Base-by-base conservation (phyloP, 2,113 vertebrate genomes). In the Xiphophorus couchianus region DNA sequence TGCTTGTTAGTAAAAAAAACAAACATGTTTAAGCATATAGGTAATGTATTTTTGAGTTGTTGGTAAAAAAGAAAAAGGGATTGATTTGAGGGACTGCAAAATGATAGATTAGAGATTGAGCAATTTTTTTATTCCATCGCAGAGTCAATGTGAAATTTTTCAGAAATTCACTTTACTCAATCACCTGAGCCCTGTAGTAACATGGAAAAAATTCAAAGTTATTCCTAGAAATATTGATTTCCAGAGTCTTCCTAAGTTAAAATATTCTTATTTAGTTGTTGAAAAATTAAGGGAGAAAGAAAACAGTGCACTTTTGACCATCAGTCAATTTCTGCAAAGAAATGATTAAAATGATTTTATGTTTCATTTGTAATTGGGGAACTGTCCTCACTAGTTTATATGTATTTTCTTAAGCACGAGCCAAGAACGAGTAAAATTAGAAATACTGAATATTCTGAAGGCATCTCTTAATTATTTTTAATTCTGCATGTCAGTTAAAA, bases 41-140 rank as follows among this genome's bases (percentile, higher is more conserved):
- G 73, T 63, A 51, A 77, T 74, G 65, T 7, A 25, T 71, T 62
- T 82, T 68, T 70, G 15, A 62, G 74, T 67, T 80, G 27, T 22
- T 69, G n/a, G 62, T 44, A 27, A 66, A 51, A 31, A 19, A 37
- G 6, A 11, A 37, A 10, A 37, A 37, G 10, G 35, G 35, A 1
- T 11, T 2, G 35, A 1, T 11, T 2, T 0, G 11, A 12, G 35
- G 35, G 35, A 37, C 19, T 33, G 33, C 17, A 64, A 64, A 29
- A 64, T 33, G 33, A n/a, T 10, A 58, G 7, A 58, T 25, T 58
- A 58, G 22, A 25, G 25, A 58, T n/a, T 25, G 22, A 58, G 22
- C 7, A 9, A 3, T 42, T 10, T 58, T 58, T n/a, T n/a, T 10
- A 58, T n/a, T n/a, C 8, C 25, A 25, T n/a, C 22, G 8, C 8